Evolutionary conservation across 1,140 invertebrate genomes (phyloP), one percentile per base, ranked within the genome.

Genomic region (Pissodes strobi): DNA sequence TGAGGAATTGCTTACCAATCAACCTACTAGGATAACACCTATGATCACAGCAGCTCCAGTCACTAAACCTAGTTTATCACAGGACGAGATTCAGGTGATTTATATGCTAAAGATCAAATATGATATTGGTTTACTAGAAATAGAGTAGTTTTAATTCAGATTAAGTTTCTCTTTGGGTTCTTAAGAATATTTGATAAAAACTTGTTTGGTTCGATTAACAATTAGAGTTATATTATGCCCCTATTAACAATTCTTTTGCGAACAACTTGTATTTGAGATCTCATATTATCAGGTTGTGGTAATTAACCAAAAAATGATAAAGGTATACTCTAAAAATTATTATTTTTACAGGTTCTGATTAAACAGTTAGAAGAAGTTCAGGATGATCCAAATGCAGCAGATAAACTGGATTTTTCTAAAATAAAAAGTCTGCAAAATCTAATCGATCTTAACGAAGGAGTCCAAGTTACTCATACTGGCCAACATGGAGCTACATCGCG

Each of bases 351-450:
- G 62, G 22, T 12, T 18, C 46, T 78, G 12, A 74, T 77, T 13
- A 71, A 67, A 13, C 75, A 78, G 63, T 45, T 78, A 8, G 75
- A 78, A 63, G 66, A 64, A 65, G 41, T 76, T 23, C 75, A 77
- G 52, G 72, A 70, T 39, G 70, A 77, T 63, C 74, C 74, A 9
- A 65, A 65, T 2, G 68, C 70, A 17, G 70, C 69, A 2, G 62
- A 69, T 57, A 53, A 72, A 10, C 38, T 78, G 21, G 76, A 78
- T 62, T 68, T 76, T 13, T 62, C 66, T 10, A 53, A 70, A 18
- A 69, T 76, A 21, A 70, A 72, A 25, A 74, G 67, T 27, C 53
- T 72, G 0, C 74, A 75, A 57, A 69, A 67, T 41, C 37, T 76
- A n/a, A 64, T 72, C 9, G 69, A 70, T 18, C 55, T 67, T 0